Base-by-base conservation (phyloP, 1,140 invertebrate species). In the Drosophila carrolli region DNA sequence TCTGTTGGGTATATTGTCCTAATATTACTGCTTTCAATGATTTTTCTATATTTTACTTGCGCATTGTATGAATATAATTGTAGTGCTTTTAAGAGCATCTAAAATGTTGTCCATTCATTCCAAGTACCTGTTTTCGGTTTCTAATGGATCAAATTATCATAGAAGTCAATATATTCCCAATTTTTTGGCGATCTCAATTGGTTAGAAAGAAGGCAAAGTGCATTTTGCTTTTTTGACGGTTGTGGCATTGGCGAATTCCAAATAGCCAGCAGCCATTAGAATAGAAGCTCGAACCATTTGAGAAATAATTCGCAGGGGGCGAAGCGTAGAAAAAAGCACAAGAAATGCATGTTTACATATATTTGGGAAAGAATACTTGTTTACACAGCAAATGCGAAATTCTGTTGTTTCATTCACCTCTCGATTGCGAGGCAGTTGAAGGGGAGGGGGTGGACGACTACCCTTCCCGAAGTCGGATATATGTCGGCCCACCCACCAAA, bases 221-320 rank as follows among this genome's bases (percentile, higher is more conserved):
- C 66, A 68, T 19, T 68, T 63, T n/a, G 29, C 37, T 47, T 35
- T 65, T 65, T 67, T 63, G 57, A 46, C 58, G 37, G 29, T 37
- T 56, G 23, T 56, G 41, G 35, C 63, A 47, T 70, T 72, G 44
- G 68, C 68, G 14, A 40, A 63, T 57, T 74, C 59, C 71, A 75
- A 75, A 75, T 51, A 63, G 70, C 71, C 72, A 55, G n/a, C 57
- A 55, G 53, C 63, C 68, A 72, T 70, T 29, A 50, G 59, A 75
- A 72, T 74, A 53, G 46, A 51, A 56, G 32, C 44, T 73, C 44
- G 53, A 53, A 35, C 53, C 71, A 75, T 51, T 75, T 57, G 59
- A 74, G 37, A 63, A 56, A 35, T 38, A 65, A 43, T 46, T 68
- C 9, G 5, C 29, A 9, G 32, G 6, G n/a, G 16, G 10, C 29